phyloP scores from a whole-genome alignment of 2,888 invertebrate genomes.

The Gastrophysa polygoni region DNA sequence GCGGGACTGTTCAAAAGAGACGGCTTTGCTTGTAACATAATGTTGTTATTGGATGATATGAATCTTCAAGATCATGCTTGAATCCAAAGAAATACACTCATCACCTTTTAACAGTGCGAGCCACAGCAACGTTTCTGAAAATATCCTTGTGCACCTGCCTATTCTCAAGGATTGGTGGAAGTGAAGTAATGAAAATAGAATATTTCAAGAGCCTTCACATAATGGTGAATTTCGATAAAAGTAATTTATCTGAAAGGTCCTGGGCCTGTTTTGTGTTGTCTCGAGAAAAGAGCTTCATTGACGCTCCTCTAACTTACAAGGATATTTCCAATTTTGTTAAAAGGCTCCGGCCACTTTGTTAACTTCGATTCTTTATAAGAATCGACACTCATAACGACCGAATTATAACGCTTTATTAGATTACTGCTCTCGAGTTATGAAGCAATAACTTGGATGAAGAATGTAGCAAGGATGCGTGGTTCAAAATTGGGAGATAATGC shows the following conservation, averaged over 20 bases:
- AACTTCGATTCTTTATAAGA: slow-evolving; percentile 55
- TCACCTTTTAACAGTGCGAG: too few relatives aligned
- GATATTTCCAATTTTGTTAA: slow-evolving; percentile 59
- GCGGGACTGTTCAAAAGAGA: too few relatives aligned
- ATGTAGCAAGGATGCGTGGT: not conserved
- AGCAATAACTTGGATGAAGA: slow-evolving; percentile 45
- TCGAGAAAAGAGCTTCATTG: slow-evolving; percentile 52
- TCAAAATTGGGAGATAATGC: not conserved
- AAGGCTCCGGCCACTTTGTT: slow-evolving; percentile 58
- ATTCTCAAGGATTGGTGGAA: slow-evolving; percentile 12
- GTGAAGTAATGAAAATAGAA: slow-evolving; percentile 37
- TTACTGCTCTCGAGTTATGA: slow-evolving; percentile 45
- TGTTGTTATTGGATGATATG: too few relatives aligned
- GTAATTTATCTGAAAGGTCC: slow-evolving; percentile 52
- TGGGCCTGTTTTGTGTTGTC: slow-evolving; percentile 51
- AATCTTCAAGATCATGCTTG: too few relatives aligned
- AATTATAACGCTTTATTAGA: slow-evolving; percentile 52
- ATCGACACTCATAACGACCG: slow-evolving; percentile 56
- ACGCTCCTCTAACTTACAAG: slow-evolving; percentile 55
- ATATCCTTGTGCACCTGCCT: not conserved
- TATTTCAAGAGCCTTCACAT: slow-evolving; percentile 40
- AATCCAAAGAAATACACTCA: too few relatives aligned
- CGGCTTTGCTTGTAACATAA: too few relatives aligned
- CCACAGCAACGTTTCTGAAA: too few relatives aligned
- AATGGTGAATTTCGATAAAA: slow-evolving; percentile 52